Conservation (phyloP, 2,797 vertebrate species). For the Pygocentrus nattereri region DNA sequence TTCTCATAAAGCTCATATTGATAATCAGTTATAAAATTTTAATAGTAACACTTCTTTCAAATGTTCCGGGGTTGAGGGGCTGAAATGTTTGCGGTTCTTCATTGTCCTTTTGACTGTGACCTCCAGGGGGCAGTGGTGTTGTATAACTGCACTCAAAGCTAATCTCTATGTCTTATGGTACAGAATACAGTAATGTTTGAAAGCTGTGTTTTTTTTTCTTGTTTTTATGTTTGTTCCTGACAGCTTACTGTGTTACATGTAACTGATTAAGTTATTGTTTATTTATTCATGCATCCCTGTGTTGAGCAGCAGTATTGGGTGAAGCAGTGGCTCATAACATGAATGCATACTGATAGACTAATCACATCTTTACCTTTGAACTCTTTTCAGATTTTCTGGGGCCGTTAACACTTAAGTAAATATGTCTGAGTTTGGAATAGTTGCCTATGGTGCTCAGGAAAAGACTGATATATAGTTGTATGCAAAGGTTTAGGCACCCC, state of each 20-base stretch:
- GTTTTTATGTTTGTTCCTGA: slow-evolving; percentile 50
- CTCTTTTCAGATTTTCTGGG: not conserved
- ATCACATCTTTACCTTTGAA: not conserved
- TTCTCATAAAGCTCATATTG: not conserved
- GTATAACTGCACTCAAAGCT: slow-evolving; percentile 48
- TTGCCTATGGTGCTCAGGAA: not conserved
- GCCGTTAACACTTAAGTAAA: not conserved
- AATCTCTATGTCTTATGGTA: slow-evolving; percentile 70
- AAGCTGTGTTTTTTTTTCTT: slow-evolving; percentile 48
- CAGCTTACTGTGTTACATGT: slow-evolving; percentile 66
- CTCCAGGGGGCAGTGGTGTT: slow-evolving; percentile 69
- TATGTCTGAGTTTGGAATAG: not conserved
- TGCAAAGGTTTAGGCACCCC: too few relatives aligned
- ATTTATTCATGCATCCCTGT: slow-evolving; percentile 51
- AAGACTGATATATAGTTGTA: not conserved
- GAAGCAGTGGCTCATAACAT: slow-evolving; percentile 52
- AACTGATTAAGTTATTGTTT: slow-evolving; percentile 79
- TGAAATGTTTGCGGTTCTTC: slow-evolving; percentile 53
- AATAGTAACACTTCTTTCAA: not conserved
- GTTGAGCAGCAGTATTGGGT: slow-evolving; percentile 46
- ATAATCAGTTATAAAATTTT: not conserved
- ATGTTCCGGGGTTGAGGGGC: not conserved
- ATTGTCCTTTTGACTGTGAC: slow-evolving; percentile 58
- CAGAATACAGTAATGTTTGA: slow-evolving; percentile 60
- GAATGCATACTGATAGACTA: not conserved